Base-by-base conservation (phyloP, 1,140 invertebrate genomes). In the Luehdorfia chinensis region DNA sequence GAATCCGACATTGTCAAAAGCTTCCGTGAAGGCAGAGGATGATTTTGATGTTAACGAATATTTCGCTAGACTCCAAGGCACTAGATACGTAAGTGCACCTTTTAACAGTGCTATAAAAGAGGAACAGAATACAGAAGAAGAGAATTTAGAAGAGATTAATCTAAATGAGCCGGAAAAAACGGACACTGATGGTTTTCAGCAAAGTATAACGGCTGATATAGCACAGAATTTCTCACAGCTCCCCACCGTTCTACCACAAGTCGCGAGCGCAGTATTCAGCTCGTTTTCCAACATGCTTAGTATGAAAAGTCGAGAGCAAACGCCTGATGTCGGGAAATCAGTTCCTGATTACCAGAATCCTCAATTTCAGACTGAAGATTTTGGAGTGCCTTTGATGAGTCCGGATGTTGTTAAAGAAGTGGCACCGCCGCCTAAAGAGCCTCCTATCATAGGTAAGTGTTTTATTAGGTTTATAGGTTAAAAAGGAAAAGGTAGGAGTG, bases 261-360 rank as follows among this genome's bases (percentile, higher is more conserved):
- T 90, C 3, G 89, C 89, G 0, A 90, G 87, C 18, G 89, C 87
- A 14, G 89, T 90, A 0, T 89, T 90, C 41, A 89, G 87, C 2
- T 89, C 89, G 2, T 90, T 90, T 55, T 89, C 89, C 0, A 90
- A 84, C 45, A 87, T 89, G 68, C 45, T 87, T 31, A 86, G 47
- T 43, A 50, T 70, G 52, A 85, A 83, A 46, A 71, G 69, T 32
- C 45, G 70, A n/a, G 79, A 80, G 12, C 66, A 68, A 6, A 80
- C 69, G 1, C 72, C 75, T 12, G 77, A 73, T 50, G 67, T 58
- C 0, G 50, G 12, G 21, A 59, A 44, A 14, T 18, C 23, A 8
- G 1, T 6, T 1, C 12, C 45, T 8, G 46, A 23, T 2, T 47
- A 47, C 5, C 12, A 48, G 4, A 55, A 59, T 4, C 25, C 47